Conservation (phyloP, 2,888 invertebrate species). For the Dynastes maya region DNA sequence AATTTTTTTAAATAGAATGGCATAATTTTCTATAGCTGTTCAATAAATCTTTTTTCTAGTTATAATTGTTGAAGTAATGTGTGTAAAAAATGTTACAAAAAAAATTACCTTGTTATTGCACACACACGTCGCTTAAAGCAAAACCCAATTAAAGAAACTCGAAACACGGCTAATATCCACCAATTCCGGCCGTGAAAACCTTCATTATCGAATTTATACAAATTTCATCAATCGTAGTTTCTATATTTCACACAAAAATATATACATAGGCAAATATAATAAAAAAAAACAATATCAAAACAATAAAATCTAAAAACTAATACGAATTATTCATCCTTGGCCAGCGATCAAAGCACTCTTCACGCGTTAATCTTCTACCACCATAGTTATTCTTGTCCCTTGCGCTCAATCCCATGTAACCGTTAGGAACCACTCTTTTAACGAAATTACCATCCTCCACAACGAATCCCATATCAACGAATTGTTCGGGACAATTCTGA, state of each 20-base stretch:
- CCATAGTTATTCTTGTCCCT: not conserved
- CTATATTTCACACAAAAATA: slow-evolving; percentile 22
- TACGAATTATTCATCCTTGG: slow-evolving; percentile 38
- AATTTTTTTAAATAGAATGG: no score
- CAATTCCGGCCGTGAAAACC: no score
- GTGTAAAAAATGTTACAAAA: no score
- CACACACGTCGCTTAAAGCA: no score
- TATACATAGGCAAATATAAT: slow-evolving; percentile 1
- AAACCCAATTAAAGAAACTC: no score
- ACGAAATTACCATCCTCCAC: not conserved
- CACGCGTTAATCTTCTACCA: slow-evolving; percentile 1
- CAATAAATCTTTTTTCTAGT: no score
- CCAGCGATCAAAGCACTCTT: slow-evolving; percentile 20
- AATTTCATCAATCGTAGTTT: not conserved
- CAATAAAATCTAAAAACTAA: slow-evolving; percentile 34
- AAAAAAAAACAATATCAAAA: slow-evolving; percentile 8
- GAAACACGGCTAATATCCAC: no score
- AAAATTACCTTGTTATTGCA: no score
- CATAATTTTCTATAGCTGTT: no score
- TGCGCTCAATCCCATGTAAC: slow-evolving; percentile 18
- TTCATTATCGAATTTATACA: no score
- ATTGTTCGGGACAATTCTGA: not conserved
- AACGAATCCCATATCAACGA: slow-evolving; percentile 27
- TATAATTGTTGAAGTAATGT: no score
- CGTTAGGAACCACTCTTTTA: slow-evolving; percentile 7